These are phyloP conservation scores for Aleiodes leptofemur DNA, from an alignment of 2,888 invertebrate species.

Conservation along the genomic window DNA sequence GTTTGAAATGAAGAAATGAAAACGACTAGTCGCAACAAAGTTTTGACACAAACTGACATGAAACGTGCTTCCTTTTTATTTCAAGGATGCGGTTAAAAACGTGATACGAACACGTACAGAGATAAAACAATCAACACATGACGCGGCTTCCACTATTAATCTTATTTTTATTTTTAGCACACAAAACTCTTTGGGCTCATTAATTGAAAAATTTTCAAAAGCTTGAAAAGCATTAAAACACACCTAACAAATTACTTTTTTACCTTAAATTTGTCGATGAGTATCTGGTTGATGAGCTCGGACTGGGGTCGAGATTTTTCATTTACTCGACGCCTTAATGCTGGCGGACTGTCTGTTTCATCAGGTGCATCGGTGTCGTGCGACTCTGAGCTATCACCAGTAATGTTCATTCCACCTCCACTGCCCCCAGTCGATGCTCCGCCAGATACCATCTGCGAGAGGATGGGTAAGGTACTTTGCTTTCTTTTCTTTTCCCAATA, in stretches of 20 bases:
- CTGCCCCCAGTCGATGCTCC: constrained; percentile 72
- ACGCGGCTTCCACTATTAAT: no score
- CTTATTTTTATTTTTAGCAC: no score
- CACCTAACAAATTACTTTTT: constrained; percentile 49
- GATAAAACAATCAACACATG: constrained; percentile 21
- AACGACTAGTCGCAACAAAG: not conserved
- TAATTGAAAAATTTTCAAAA: no score
- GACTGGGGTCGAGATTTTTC: constrained; percentile 78
- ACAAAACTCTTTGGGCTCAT: no score
- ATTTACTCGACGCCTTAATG: constrained; percentile 75
- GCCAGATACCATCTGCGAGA: constrained; percentile 77
- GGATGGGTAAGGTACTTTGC: constrained; percentile 44
- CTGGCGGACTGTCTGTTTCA: constrained; percentile 78
- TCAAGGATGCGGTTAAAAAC: constrained; percentile 38
- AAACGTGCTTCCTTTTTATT: no score
- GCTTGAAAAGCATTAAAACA: no score
- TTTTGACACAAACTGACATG: not conserved
- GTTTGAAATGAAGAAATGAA: not conserved
- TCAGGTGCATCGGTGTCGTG: constrained; percentile 78
- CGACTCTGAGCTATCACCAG: constrained; percentile 79
- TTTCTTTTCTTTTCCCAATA: constrained; percentile 6
- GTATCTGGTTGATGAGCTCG: constrained; percentile 79
- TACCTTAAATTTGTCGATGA: constrained; percentile 80
- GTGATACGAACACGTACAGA: constrained; percentile 29
- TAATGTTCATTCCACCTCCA: constrained; percentile 73